Evolutionary conservation across 2,797 vertebrate genomes (phyloP).

Genomic region (Centropyge bicolor): DNA sequence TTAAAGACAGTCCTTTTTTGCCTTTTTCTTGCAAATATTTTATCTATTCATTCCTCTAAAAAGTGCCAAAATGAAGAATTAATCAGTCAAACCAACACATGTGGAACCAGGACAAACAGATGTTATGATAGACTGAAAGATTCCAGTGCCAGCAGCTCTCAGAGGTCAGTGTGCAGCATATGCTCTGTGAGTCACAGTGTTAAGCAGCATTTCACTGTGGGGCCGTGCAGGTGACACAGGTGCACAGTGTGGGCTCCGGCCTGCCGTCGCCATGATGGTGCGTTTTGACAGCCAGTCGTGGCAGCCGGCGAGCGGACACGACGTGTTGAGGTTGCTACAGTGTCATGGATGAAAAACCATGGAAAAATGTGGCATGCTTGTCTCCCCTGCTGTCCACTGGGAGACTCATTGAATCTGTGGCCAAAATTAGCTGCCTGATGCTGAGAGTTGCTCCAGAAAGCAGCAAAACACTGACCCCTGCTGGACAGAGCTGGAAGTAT

Average conservation of each 20-base stretch:
- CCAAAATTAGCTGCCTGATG: background rate
- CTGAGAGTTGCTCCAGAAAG: background rate
- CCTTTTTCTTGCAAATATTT: background rate
- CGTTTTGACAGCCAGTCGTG: constrained; percentile 5
- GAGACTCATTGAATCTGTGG: background rate
- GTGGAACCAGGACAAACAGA: no score
- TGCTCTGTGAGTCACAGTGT: constrained; percentile 40
- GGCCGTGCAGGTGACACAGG: constrained; percentile 33
- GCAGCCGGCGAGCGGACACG: constrained; percentile 17
- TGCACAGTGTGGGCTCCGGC: constrained; percentile 21
- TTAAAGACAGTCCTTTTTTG: background rate
- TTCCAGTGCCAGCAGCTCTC: background rate
- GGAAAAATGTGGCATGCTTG: constrained; percentile 3
- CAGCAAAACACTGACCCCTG: constrained; percentile 62
- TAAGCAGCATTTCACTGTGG: constrained; percentile 22
- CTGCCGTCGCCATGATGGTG: constrained; percentile 15
- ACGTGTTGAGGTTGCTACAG: constrained; percentile 16
- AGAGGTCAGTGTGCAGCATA: constrained; percentile 19
- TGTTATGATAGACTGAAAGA: background rate
- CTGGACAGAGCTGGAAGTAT: constrained; percentile 15
- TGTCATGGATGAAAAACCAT: background rate
- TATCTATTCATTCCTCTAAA: no score
- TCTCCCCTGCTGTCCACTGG: constrained; percentile 16
- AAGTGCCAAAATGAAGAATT: background rate
- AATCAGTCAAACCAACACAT: background rate